Percentiles rank a stretch among this genome's conserved stretches.
phyloP scores from a whole-genome alignment of 2,113 vertebrate species.

The Speoplatyrhinus poulsoni region DNA sequence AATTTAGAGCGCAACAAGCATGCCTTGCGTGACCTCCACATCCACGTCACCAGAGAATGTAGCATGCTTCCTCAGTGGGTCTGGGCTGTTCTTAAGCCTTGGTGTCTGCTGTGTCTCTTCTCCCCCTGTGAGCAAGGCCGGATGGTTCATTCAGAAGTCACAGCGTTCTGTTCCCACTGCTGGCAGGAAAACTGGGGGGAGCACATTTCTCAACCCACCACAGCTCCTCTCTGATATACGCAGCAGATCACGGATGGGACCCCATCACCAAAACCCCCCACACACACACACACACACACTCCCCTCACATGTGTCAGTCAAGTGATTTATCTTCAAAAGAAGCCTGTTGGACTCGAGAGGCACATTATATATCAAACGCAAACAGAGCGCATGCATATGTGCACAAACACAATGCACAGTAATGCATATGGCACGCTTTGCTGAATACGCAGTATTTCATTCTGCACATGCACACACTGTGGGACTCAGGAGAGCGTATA shows the following conservation, averaged over 20 bases:
- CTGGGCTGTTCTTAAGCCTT: conserved; percentile 30
- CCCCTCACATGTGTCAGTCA: conserved; percentile 42
- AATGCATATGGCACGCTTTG: conserved; percentile 31
- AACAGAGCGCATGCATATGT: conserved; percentile 8
- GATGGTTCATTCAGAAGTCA: conserved; percentile 63
- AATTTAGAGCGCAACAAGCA: conserved; percentile 62
- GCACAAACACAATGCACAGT: conserved; percentile 5
- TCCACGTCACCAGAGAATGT: conserved; percentile 39
- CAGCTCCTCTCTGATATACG: conserved; percentile 14
- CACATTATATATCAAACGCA: conserved; percentile 35
- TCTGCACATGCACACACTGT: conserved; percentile 1
- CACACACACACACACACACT: too few relatives aligned
- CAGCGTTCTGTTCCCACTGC: conserved; percentile 52
- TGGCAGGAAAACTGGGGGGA: conserved; percentile 54
- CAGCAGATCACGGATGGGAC: conserved; percentile 32
- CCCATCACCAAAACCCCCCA: conserved; percentile 5
- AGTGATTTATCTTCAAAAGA: conserved; percentile 60
- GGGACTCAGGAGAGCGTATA: conserved; percentile 31
- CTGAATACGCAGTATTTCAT: neutral
- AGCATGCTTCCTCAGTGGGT: conserved; percentile 45
- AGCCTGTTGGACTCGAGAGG: conserved; percentile 35
- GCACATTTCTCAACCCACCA: conserved; percentile 34
- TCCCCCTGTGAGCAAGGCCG: conserved; percentile 2
- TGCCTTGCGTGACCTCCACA: conserved; percentile 55
- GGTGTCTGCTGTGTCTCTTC: conserved; percentile 35